Evolutionary conservation across 2,113 vertebrate genomes (phyloP).

Genomic region (Saccopteryx leptura): DNA sequence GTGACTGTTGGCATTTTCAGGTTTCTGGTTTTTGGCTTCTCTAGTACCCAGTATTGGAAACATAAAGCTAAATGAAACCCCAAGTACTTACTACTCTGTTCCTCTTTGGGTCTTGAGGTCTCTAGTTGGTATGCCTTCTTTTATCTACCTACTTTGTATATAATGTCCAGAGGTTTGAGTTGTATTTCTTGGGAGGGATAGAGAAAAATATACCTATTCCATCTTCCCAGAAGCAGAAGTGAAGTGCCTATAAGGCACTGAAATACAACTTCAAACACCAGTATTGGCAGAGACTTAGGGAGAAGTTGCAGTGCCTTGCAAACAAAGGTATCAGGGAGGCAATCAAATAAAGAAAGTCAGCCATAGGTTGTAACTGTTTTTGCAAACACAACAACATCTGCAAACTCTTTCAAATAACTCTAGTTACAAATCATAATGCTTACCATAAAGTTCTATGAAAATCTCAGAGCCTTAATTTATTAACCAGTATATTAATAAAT

Average conservation of each 20-base stretch:
- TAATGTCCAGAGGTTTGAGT: neutral
- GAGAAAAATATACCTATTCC: neutral
- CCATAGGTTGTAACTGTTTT: neutral
- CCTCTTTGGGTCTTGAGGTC: neutral
- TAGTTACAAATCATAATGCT: neutral
- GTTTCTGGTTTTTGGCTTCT: slow-evolving; percentile 14
- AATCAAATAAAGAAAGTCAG: slow-evolving; percentile 1
- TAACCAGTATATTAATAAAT: neutral
- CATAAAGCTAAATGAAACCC: neutral
- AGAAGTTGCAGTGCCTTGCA: neutral
- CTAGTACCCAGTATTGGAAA: neutral
- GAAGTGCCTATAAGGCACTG: neutral
- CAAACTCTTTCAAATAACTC: neutral
- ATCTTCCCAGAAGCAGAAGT: slow-evolving; percentile 36
- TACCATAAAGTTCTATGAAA: neutral
- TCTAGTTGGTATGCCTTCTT: neutral
- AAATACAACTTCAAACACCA: slow-evolving; percentile 59
- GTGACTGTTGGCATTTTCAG: neutral
- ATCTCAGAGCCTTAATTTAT: slow-evolving; percentile 31
- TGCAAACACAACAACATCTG: neutral
- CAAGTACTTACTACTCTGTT: neutral
- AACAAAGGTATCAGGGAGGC: neutral
- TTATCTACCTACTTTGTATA: neutral
- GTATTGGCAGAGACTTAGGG: neutral
- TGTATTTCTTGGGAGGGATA: neutral